A percentile compares a stretch with the other conserved stretches of the same genome.
Conservation (phyloP, 2,888 invertebrate genomes). For the Orthonevra nobilis region DNA sequence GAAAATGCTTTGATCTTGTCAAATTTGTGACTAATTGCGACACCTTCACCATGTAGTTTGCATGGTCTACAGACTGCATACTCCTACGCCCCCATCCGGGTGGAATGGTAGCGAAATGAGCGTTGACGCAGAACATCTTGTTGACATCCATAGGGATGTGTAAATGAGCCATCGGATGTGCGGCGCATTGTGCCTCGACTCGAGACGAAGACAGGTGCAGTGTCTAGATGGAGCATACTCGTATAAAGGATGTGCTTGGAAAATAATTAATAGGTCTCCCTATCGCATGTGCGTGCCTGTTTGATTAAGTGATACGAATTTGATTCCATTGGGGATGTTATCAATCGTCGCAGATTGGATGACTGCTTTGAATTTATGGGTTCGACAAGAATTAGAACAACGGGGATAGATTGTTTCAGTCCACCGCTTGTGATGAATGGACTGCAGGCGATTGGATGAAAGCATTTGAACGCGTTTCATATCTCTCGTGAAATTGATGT, state of each 20-base stretch:
- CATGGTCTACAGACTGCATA: no score
- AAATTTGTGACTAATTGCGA: conserved; percentile 73
- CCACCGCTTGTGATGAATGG: conserved; percentile 3
- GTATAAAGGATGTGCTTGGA: conserved; percentile 52
- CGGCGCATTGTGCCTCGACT: conserved; percentile 33
- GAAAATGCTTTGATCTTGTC: conserved; percentile 73
- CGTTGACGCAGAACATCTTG: conserved; percentile 54
- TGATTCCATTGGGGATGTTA: conserved; percentile 60
- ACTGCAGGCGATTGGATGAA: no score
- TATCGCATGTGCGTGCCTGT: conserved; percentile 49
- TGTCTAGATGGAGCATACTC: conserved; percentile 12
- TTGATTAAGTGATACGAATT: conserved; percentile 69
- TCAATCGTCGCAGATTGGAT: conserved; percentile 66
- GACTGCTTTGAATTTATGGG: conserved; percentile 51
- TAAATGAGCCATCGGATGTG: conserved; percentile 8
- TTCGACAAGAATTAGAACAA: no score
- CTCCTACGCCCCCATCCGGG: background rate
- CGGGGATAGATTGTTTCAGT: no score
- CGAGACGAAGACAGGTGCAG: conserved; percentile 60
- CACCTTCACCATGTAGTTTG: conserved; percentile 54
- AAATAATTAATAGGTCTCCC: conserved; percentile 65
- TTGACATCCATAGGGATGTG: conserved; percentile 52
- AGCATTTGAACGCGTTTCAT: no score
- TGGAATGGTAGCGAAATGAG: conserved; percentile 48
- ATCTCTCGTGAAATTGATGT: no score